A percentile compares a stretch with the other conserved stretches of the same genome.
Conservation (phyloP, 2,113 vertebrate genomes). For the Gambusia holbrooki region DNA sequence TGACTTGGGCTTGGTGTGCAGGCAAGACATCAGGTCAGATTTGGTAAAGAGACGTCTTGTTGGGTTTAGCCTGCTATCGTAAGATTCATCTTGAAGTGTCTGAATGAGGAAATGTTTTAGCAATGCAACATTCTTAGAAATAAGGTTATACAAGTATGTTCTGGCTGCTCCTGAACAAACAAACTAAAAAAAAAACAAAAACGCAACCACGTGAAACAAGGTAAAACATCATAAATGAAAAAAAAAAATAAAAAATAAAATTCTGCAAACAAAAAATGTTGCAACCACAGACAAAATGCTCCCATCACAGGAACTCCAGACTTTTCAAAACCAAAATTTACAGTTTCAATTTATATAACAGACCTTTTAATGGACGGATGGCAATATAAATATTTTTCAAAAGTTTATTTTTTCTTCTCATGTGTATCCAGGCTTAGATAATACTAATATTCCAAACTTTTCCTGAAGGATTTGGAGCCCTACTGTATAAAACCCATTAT, state of each 20-base stretch:
- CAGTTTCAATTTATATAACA: too few species aligned
- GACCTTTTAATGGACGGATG: neutral
- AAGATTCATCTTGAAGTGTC: neutral
- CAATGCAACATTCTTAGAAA: neutral
- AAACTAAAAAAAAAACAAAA: too few species aligned
- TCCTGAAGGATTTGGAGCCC: neutral
- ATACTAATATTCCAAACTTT: neutral
- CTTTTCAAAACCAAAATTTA: too few species aligned
- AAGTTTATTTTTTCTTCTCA: neutral
- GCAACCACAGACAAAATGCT: too few species aligned
- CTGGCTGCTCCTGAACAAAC: neutral
- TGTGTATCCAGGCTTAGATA: neutral
- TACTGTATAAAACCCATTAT: slow-evolving; percentile 1
- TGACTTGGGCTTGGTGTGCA: slow-evolving; percentile 38
- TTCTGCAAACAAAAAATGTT: too few species aligned
- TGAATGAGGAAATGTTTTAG: neutral
- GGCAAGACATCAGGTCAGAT: slow-evolving; percentile 19
- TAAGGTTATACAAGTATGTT: neutral
- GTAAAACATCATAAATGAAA: too few species aligned
- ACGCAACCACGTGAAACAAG: neutral
- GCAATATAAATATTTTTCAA: neutral
- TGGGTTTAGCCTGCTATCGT: slow-evolving; percentile 5
- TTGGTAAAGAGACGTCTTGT: neutral
- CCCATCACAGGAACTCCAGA: too few species aligned
- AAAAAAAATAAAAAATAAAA: too few species aligned